phyloP scores from a whole-genome alignment of 2,797 vertebrate species.

The Galagoides demidoff region DNA sequence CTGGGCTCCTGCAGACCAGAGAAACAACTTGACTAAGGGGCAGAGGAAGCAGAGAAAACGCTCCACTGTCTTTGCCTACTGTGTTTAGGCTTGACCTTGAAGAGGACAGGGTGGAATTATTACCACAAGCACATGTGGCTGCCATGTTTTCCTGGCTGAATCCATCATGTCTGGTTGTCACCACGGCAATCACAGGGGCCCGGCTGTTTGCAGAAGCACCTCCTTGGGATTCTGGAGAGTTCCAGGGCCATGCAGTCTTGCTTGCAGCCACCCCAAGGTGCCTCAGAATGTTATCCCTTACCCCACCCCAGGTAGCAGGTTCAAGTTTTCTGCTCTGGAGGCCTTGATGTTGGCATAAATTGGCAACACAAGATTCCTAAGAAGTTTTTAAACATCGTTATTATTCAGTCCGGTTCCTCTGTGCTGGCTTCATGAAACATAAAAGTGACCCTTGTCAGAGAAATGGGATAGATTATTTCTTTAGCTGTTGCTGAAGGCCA shows the following conservation, averaged over 20 bases:
- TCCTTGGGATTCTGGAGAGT: neutral
- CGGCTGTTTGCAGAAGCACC: neutral
- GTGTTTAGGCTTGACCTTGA: conserved; percentile 33
- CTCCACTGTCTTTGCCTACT: conserved; percentile 68
- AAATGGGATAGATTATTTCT: neutral
- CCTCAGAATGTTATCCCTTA: neutral
- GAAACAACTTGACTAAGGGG: conserved; percentile 73
- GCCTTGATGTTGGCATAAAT: neutral
- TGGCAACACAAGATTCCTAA: neutral
- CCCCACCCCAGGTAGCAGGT: neutral
- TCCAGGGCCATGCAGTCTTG: too few species aligned
- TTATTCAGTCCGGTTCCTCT: neutral
- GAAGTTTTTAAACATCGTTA: neutral
- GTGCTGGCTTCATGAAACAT: neutral
- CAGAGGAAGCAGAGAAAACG: conserved; percentile 75
- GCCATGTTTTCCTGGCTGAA: neutral
- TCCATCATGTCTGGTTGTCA: conserved; percentile 6
- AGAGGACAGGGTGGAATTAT: conserved; percentile 67
- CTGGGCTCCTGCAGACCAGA: conserved; percentile 76
- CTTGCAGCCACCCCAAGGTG: neutral
- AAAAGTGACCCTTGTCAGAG: neutral
- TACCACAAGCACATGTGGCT: conserved; percentile 67
- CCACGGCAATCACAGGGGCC: neutral
- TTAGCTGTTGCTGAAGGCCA: neutral
- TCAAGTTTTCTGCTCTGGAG: neutral